Conservation (phyloP, 2,888 invertebrate genomes). For the Ormyrus rosae region DNA sequence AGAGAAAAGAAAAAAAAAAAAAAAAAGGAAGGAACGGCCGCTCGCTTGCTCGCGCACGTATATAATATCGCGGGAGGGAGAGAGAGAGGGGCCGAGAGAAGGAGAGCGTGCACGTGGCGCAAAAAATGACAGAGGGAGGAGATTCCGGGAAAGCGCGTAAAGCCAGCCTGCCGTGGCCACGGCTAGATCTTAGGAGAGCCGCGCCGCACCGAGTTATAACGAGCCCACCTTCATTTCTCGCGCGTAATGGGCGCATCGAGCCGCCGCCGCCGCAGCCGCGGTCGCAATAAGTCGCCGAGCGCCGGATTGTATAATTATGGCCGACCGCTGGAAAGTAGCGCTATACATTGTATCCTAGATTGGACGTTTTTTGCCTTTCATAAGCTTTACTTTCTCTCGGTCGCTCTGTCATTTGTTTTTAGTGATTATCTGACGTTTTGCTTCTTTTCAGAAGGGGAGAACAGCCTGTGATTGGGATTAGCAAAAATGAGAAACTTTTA, state of each 20-base stretch:
- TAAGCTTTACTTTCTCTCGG: slow-evolving; percentile 15
- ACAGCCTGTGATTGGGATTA: too few species aligned
- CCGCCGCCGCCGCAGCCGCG: background rate
- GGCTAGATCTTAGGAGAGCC: slow-evolving; percentile 8
- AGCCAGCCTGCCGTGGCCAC: slow-evolving; percentile 33
- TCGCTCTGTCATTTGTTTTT: background rate
- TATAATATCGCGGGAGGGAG: background rate
- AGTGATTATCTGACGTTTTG: slow-evolving; percentile 1
- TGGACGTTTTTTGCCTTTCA: background rate
- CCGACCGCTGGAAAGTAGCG: slow-evolving; percentile 14
- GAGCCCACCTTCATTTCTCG: slow-evolving; percentile 11
- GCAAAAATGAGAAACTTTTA: too few species aligned
- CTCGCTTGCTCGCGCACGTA: background rate
- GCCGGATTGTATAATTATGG: slow-evolving; percentile 41
- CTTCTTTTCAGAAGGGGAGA: background rate
- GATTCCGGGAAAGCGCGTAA: slow-evolving; percentile 54
- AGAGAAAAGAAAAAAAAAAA: background rate
- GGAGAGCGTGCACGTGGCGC: background rate
- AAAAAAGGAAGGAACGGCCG: background rate
- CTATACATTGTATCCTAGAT: background rate
- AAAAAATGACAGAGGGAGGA: slow-evolving; percentile 31
- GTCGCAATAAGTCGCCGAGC: too few species aligned
- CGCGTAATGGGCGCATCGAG: slow-evolving; percentile 3
- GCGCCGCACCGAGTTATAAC: slow-evolving; percentile 23
- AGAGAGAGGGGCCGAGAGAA: background rate